phyloP scores from a whole-genome alignment of 2,888 invertebrate species.

The Nemotelus pantherinus region DNA sequence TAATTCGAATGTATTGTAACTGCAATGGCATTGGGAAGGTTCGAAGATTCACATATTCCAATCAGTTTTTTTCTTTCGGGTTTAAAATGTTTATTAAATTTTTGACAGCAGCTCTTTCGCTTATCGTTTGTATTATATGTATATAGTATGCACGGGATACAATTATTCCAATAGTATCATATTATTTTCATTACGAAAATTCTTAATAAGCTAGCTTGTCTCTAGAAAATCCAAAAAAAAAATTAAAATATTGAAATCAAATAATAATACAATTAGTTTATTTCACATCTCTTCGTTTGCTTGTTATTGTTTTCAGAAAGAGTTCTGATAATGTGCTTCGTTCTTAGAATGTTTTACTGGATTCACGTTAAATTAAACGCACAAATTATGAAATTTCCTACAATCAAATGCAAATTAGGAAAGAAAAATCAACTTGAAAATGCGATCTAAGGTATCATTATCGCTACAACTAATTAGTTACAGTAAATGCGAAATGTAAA shows the following conservation, averaged over 20 bases:
- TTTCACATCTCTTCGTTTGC: not conserved
- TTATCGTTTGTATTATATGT: constrained; percentile 3
- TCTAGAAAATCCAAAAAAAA: constrained; percentile 17
- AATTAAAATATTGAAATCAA: not conserved
- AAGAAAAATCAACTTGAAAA: not conserved
- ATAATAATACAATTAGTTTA: constrained; percentile 25
- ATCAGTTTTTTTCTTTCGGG: not conserved
- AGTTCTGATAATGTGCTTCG: constrained; percentile 11
- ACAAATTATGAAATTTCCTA: too few species aligned
- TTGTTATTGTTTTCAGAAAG: not conserved
- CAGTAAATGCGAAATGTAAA: too few species aligned
- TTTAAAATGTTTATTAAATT: constrained; percentile 2
- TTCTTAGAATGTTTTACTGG: not conserved
- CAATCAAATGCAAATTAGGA: not conserved
- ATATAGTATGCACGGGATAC: not conserved
- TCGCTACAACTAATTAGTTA: too few species aligned
- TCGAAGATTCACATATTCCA: not conserved
- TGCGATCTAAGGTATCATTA: not conserved
- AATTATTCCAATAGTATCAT: constrained; percentile 20
- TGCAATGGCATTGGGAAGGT: constrained; percentile 6
- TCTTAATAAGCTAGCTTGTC: constrained; percentile 16
- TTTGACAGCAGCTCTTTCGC: not conserved
- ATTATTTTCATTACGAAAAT: constrained; percentile 28
- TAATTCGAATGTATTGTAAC: not conserved
- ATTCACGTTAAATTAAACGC: not conserved